Base-by-base conservation (phyloP, 1,140 invertebrate species). In the Pseudomyrmex concolor region DNA sequence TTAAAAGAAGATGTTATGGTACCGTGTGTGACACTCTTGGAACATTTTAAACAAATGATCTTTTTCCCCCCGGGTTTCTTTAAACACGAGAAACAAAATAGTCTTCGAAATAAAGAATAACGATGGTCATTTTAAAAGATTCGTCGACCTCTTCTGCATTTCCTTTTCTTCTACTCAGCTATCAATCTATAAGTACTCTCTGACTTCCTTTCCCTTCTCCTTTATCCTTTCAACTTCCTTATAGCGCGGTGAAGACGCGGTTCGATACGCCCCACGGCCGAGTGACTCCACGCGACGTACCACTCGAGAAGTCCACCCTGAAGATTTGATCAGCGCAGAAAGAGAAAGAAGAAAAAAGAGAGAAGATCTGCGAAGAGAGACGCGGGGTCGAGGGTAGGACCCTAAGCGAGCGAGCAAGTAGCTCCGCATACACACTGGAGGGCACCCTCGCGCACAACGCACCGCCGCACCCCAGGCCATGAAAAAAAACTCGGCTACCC, bases 401-500 rank as follows among this genome's bases (percentile, higher is more conserved):
- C 89, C 91, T 78, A 86, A 86, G 90, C 76, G 50, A 70, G 50
- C 67, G 66, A 70, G 64, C 54, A 48, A 64, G 64, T 54, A 78
- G 67, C 83, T 62, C 59, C 48, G 60, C 64, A 34, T 73, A 68
- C 59, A 74, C 72, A 84, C 81, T 78, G 67, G 63, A 82, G 82
- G 84, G 84, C 89, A 84, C 86, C 86, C 88, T 80, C 89, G 76
- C 86, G 78, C 83, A 7, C 34, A 84, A 72, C 86, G 78, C 83
- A 77, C 82, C 85, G 67, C 67, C 83, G 83, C 70, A 83, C 81
- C 89, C 89, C 82, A 85, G 62, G 86, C 84, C 74, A 86, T 83
- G 88, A 89, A 92, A 91, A 93, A 80, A 80, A 80, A 71, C 76
- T 59, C 54, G 76, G 76, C 89, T 90, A 90, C 89, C 90, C 92